These are phyloP conservation scores for Drosophila tropicalis DNA, from an alignment of 1,140 invertebrate genomes.

Conservation along the genomic window DNA sequence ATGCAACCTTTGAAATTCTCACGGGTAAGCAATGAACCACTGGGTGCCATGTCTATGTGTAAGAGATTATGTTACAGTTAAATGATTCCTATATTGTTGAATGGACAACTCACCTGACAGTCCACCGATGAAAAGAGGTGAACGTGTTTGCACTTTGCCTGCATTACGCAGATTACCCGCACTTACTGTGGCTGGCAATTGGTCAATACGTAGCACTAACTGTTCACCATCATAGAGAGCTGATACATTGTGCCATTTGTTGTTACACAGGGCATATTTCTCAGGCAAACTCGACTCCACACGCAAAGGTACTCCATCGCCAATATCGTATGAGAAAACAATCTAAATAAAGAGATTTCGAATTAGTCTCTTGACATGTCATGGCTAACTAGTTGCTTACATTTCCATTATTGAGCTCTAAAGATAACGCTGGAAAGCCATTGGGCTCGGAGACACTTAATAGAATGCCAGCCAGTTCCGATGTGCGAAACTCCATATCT, in stretches of 20 bases:
- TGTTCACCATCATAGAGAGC: constrained; percentile 89
- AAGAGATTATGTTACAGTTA: constrained; percentile 31
- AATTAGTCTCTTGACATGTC: not conserved
- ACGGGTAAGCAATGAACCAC: constrained; percentile 86
- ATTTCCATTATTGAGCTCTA: constrained; percentile 91
- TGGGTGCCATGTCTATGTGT: constrained; percentile 86
- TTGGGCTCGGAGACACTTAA: constrained; percentile 88
- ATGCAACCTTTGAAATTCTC: constrained; percentile 97
- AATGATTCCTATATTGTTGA: too few relatives aligned
- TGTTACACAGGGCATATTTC: constrained; percentile 90
- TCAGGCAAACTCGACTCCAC: constrained; percentile 86
- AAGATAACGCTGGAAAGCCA: constrained; percentile 87
- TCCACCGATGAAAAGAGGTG: constrained; percentile 92
- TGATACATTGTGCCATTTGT: constrained; percentile 93
- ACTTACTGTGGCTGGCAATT: constrained; percentile 84
- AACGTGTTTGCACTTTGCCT: constrained; percentile 83
- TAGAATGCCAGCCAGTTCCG: constrained; percentile 91
- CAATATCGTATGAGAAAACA: constrained; percentile 88
- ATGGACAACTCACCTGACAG: constrained; percentile 87
- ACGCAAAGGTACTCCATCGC: constrained; percentile 86
- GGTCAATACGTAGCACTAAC: constrained; percentile 90
- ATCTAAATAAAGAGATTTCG: constrained; percentile 83
- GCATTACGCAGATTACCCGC: constrained; percentile 53
- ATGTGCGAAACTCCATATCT: constrained; percentile 92
- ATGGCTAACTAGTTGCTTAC: constrained; percentile 80